Conservation (phyloP, 2,888 invertebrate genomes). For the Mesoligia furuncula region DNA sequence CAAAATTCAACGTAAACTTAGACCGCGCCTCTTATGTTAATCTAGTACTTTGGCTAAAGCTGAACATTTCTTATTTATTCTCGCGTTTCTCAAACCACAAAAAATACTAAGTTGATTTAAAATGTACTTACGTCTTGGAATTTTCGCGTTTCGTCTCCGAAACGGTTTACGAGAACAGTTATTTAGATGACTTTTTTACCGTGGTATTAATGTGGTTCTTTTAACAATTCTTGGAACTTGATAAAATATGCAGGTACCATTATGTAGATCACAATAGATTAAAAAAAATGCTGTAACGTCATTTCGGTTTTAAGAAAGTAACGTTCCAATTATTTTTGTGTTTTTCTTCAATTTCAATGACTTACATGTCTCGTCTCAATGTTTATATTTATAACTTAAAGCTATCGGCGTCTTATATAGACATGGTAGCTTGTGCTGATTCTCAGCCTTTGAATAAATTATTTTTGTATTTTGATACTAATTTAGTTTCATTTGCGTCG, state of each 20-base stretch:
- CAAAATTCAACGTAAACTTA: constrained; percentile 51
- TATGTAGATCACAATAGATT: not conserved
- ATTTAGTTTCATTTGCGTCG: too few species aligned
- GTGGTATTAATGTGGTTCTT: constrained; percentile 38
- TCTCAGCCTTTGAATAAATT: too few species aligned
- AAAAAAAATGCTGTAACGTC: not conserved
- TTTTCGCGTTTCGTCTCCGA: constrained; percentile 33
- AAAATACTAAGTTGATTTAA: constrained; percentile 54
- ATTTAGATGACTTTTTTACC: constrained; percentile 21
- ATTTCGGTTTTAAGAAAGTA: not conserved
- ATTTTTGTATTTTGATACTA: too few species aligned
- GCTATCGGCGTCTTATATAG: too few species aligned
- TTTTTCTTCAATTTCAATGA: not conserved
- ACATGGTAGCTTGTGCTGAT: too few species aligned
- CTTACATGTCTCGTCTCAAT: not conserved
- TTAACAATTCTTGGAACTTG: constrained; percentile 1
- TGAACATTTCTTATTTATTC: constrained; percentile 51
- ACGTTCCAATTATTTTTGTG: not conserved
- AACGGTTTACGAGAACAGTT: constrained; percentile 24
- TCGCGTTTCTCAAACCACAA: constrained; percentile 41
- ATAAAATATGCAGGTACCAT: not conserved
- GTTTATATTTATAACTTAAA: not conserved
- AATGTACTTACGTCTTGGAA: constrained; percentile 44
- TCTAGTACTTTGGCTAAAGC: constrained; percentile 42
- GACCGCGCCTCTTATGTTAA: constrained; percentile 59